Evolutionary conservation across 2,888 invertebrate species (phyloP), one percentile per base, ranked within the genome.

Genomic region (Melolontha melolontha): DNA sequence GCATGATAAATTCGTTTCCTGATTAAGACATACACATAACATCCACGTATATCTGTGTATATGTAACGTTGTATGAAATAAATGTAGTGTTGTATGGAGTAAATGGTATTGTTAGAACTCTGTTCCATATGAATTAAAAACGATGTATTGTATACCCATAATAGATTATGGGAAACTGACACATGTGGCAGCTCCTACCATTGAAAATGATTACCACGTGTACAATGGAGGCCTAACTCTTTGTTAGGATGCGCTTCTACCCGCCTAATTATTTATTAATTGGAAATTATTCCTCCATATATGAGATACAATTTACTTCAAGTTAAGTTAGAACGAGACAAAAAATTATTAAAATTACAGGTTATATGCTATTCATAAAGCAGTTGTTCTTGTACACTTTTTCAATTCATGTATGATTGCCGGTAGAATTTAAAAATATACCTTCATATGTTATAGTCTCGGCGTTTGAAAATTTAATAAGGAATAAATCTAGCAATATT

Each of bases 121-220:
- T 65, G 65, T 65, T 65, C 54, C 44, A 44, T 66, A 51, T 59
- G 59, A 66, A 66, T 66, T 66, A 66, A 66, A 66, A 66, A 66
- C 59, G 59, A 66, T 49, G 59, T 59, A 51, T 66, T 66, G 65
- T 50, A 42, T 34, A 57, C 59, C 42, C 50, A 66, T 66, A 66
- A 66, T 66, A 66, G 51, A 66, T 59, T 66, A 57, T 66, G 66
- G 55, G 66, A 66, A 64, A 42, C 51, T 12, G 49, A 59, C 57
- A 59, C 41, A 66, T 66, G 66, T 66, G 59, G 64, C 59, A 47
- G 59, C 47, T 62, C 59, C 47, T 59, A 47, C 47, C 59, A 62
- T 62, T 62, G 44, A 62, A 62, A 62, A 62, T 62, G 59, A 62
- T 62, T 62, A 62, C 59, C 59, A 62, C 59, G 59, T 62, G 59